Evolutionary conservation across 1,140 invertebrate genomes (phyloP).

Genomic region (Watersipora subatra): DNA sequence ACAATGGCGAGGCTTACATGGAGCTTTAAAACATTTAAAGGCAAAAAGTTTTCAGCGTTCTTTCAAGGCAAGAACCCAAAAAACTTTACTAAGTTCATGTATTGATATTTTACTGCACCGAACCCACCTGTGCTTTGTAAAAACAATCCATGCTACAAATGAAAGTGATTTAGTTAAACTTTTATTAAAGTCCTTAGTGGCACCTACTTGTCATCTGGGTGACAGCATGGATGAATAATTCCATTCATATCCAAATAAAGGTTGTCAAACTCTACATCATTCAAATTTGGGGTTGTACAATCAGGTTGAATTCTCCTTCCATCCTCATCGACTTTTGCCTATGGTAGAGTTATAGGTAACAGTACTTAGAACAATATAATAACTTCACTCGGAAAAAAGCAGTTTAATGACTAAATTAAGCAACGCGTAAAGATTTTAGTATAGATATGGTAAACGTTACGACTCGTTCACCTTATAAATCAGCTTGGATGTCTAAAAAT

Average conservation of each 20-base stretch:
- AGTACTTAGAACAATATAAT: neutral
- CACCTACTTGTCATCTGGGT: slow-evolving; percentile 89
- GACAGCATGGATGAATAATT: slow-evolving; percentile 98
- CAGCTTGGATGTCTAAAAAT: neutral
- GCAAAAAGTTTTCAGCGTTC: too few species aligned
- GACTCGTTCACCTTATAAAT: neutral
- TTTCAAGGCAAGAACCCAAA: too few species aligned
- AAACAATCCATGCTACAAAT: too few species aligned
- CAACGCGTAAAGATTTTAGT: neutral
- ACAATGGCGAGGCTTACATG: too few species aligned
- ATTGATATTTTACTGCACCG: too few species aligned
- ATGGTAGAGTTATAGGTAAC: slow-evolving; percentile 10
- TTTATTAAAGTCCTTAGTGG: too few species aligned
- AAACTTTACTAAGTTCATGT: too few species aligned
- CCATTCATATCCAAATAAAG: slow-evolving; percentile 99
- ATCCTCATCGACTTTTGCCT: slow-evolving; percentile 42
- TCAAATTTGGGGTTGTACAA: slow-evolving; percentile 78
- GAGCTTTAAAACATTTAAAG: too few species aligned
- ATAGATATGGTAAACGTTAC: neutral
- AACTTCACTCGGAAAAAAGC: neutral
- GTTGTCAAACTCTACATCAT: slow-evolving; percentile 83
- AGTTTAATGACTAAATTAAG: neutral
- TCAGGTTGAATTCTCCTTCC: slow-evolving; percentile 56
- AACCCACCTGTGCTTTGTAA: too few species aligned
- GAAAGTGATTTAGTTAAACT: too few species aligned